Percentiles rank a stretch among this genome's conserved stretches.
Conservation (phyloP, 2,797 vertebrate species). For the Sebastes nivosus region DNA sequence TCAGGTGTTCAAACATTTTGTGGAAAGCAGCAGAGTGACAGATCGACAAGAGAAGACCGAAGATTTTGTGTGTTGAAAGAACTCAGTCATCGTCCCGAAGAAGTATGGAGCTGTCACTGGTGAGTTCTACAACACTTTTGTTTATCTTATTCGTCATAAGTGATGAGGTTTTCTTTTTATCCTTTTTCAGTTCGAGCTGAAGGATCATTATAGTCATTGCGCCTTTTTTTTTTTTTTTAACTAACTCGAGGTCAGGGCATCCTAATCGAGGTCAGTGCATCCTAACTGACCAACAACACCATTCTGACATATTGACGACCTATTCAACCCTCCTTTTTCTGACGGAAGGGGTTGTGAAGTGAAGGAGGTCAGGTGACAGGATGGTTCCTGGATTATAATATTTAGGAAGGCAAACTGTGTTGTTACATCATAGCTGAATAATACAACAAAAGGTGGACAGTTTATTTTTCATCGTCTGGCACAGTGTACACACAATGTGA, state of each 20-base stretch:
- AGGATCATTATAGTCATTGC: not conserved
- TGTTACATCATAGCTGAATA: slow-evolving; percentile 1
- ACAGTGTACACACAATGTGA: not conserved
- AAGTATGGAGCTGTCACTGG: slow-evolving; percentile 80
- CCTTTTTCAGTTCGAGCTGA: not conserved
- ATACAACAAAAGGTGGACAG: not conserved
- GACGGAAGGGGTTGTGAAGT: not conserved
- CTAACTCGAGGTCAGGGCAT: not conserved
- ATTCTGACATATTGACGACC: not conserved
- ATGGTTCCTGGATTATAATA: not conserved
- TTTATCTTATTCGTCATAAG: not conserved
- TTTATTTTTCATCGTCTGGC: not conserved
- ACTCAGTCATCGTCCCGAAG: not conserved
- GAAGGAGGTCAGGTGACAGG: not conserved
- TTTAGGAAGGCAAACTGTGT: not conserved
- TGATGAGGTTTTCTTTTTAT: not conserved
- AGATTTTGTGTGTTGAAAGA: not conserved
- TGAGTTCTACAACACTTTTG: slow-evolving; percentile 48
- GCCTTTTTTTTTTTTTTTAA: not conserved
- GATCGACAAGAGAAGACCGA: not conserved
- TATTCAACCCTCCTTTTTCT: not conserved
- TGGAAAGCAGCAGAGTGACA: not conserved
- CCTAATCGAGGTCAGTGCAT: not conserved
- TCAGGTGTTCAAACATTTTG: not conserved
- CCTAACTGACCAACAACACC: not conserved